Conservation (phyloP, 2,888 invertebrate genomes). For the Alentia gelatinosa region DNA sequence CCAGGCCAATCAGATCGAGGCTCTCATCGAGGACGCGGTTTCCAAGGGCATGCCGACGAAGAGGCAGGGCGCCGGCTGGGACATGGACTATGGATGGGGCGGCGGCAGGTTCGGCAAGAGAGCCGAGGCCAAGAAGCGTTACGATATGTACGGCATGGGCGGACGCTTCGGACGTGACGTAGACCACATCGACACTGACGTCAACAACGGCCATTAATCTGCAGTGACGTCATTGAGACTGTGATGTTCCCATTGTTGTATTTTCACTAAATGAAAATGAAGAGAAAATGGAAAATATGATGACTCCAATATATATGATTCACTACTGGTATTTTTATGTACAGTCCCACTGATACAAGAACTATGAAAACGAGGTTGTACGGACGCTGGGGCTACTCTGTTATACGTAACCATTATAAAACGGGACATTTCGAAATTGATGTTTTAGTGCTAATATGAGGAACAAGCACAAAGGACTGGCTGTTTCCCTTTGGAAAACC, state of each 20-base stretch:
- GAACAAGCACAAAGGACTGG: not conserved
- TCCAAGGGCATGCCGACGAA: constrained; percentile 62
- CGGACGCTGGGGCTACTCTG: not conserved
- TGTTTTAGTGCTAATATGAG: not conserved
- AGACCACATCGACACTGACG: constrained; percentile 69
- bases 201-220: not conserved
- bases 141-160: constrained; percentile 72
- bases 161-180: constrained; percentile 76
- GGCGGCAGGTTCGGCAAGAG: constrained; percentile 78
- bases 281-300: not conserved
- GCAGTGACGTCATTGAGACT: not conserved
- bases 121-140: constrained; percentile 58
- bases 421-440: no score
- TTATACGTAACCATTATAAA: no score
- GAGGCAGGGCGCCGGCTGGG: constrained; percentile 74
- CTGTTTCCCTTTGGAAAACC: not conserved
- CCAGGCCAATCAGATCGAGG: constrained; percentile 32
- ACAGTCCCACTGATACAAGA: not conserved
- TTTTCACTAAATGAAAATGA: not conserved
- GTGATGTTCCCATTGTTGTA: not conserved
- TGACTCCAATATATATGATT: not conserved
- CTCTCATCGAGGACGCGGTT: not conserved
- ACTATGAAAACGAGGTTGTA: not conserved
- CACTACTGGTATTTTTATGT: not conserved
- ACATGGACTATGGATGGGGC: constrained; percentile 78